A percentile compares a stretch with the other conserved stretches of the same genome.
Conservation (phyloP, 1,140 invertebrate genomes). For the Tetramorium simillimum region DNA sequence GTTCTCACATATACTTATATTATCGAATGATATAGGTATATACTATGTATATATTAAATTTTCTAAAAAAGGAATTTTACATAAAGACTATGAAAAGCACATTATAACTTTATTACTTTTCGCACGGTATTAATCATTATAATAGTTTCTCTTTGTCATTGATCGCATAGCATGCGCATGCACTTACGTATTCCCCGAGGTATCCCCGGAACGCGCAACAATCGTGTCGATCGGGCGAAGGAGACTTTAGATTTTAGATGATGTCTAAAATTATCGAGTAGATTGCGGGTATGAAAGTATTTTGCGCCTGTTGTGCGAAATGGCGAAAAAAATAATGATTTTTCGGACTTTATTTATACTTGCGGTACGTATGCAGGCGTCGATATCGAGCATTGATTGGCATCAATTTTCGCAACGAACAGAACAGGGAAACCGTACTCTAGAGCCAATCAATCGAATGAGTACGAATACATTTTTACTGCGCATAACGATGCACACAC, state of each 20-base stretch:
- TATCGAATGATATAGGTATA: neutral
- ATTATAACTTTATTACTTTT: neutral
- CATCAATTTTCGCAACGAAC: constrained; percentile 31
- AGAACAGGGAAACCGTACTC: constrained; percentile 26
- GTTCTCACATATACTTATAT: neutral
- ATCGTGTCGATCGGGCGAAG: neutral
- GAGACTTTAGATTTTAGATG: neutral
- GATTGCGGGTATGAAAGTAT: neutral
- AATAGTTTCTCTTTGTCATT: neutral
- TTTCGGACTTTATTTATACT: constrained; percentile 7
- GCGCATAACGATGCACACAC: neutral
- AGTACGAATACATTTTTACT: constrained; percentile 29
- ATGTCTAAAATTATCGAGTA: neutral
- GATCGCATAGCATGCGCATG: constrained; percentile 16
- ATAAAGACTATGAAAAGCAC: neutral
- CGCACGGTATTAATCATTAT: neutral
- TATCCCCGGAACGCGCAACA: neutral
- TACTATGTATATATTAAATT: neutral
- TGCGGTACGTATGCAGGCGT: too few relatives aligned
- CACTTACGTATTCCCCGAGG: neutral
- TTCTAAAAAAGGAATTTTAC: neutral
- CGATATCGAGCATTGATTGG: constrained; percentile 6
- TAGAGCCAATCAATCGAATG: constrained; percentile 31
- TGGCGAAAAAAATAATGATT: neutral
- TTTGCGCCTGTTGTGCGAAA: neutral